Conservation (phyloP, 2,888 invertebrate genomes). For the Drosophila histrio region DNA sequence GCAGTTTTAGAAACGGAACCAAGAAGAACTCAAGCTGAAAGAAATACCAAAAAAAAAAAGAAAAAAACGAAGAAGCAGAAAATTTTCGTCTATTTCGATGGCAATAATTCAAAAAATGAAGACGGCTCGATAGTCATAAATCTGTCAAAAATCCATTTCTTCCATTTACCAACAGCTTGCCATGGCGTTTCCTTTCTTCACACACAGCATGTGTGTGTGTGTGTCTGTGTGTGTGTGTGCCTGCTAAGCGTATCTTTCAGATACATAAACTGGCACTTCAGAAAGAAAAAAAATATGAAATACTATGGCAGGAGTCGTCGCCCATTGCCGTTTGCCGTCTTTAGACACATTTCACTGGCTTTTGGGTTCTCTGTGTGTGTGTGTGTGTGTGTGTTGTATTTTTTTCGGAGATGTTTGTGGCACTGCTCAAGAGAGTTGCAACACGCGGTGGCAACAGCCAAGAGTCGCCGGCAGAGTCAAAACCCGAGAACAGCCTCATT, state of each 20-base stretch:
- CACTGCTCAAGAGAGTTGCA: constrained; percentile 35
- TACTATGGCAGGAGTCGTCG: constrained; percentile 61
- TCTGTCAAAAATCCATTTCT: constrained; percentile 84
- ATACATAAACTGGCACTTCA: constrained; percentile 80
- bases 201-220: constrained; percentile 12
- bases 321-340: constrained; percentile 62
- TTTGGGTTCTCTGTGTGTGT: constrained; percentile 52
- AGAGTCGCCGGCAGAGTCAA: constrained; percentile 11
- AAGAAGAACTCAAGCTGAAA: constrained; percentile 23
- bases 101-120: constrained; percentile 84
- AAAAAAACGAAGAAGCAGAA: constrained; percentile 47
- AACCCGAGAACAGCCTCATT: constrained; percentile 39
- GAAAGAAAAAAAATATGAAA: constrained; percentile 61
- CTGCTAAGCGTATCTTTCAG: constrained; percentile 80
- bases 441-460: constrained; percentile 10
- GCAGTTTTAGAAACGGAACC: constrained; percentile 48
- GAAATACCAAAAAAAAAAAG: background rate
- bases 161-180: constrained; percentile 80
- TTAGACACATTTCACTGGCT: constrained; percentile 69
- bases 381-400: constrained; percentile 5
- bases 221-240: constrained; percentile 51
- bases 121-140: constrained; percentile 84
- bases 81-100: constrained; percentile 84
- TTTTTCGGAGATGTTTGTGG: constrained; percentile 44
- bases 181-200: constrained; percentile 73